Conservation (phyloP, 2,888 invertebrate species). For the Idaea biselata region DNA sequence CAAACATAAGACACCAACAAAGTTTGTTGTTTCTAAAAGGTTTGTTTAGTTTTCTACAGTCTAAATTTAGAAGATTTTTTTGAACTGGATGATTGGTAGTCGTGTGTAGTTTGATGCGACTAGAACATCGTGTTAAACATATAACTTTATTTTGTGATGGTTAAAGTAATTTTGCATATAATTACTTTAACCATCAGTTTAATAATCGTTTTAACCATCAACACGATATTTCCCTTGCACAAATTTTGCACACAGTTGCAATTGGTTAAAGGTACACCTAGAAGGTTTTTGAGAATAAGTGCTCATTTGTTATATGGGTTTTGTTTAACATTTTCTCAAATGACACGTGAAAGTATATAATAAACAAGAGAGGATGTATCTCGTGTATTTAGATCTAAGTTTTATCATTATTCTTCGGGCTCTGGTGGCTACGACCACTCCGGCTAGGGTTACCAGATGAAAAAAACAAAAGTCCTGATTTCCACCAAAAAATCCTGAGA, state of each 20-base stretch:
- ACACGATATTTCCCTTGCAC: background rate
- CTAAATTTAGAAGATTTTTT: background rate
- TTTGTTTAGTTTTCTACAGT: background rate
- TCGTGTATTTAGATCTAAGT: conserved; percentile 7
- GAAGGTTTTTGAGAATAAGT: background rate
- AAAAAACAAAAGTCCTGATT: too few relatives aligned
- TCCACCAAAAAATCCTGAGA: too few relatives aligned
- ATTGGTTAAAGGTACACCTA: background rate
- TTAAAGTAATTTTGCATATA: too few relatives aligned
- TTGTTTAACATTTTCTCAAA: background rate
- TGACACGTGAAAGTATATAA: background rate
- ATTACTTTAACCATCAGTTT: background rate
- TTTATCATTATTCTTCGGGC: conserved; percentile 37
- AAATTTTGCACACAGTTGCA: too few relatives aligned
- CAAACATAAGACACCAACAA: background rate
- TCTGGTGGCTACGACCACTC: conserved; percentile 30
- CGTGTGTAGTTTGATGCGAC: background rate
- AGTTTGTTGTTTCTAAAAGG: background rate
- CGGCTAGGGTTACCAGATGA: too few relatives aligned
- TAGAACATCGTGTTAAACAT: background rate
- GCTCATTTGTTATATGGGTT: background rate
- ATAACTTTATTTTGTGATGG: too few relatives aligned
- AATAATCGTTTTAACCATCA: background rate
- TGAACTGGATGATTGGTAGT: background rate
- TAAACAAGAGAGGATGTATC: background rate